phyloP scores from a whole-genome alignment of 2,888 invertebrate species.

The Dasypogon diadema region DNA sequence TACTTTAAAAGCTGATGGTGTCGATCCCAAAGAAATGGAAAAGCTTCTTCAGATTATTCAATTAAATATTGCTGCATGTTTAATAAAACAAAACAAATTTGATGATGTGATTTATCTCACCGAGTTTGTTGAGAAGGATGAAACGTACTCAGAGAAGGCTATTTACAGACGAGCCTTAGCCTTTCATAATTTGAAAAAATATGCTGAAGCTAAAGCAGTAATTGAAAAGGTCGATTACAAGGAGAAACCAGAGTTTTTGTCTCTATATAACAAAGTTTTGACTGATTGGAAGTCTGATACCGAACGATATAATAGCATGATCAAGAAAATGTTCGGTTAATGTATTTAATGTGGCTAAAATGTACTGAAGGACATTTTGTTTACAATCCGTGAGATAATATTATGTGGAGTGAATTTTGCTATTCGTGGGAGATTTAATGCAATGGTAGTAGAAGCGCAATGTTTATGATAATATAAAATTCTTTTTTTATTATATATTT shows the following conservation, averaged over 20 bases:
- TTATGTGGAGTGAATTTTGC: no score
- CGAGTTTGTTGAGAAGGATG: conserved; percentile 66
- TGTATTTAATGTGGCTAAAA: neutral
- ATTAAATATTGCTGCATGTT: conserved; percentile 87
- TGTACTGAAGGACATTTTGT: neutral
- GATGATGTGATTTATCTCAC: conserved; percentile 76
- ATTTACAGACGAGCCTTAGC: conserved; percentile 70
- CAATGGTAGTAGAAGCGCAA: conserved; percentile 4
- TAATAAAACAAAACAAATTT: conserved; percentile 77
- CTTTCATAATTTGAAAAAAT: conserved; percentile 72
- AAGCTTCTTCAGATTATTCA: conserved; percentile 77
- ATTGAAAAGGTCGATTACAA: conserved; percentile 72
- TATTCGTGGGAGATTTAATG: conserved; percentile 13
- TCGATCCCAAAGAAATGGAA: conserved; percentile 69
- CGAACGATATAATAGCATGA: conserved; percentile 70
- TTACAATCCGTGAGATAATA: no score
- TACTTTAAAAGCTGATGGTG: conserved; percentile 65
- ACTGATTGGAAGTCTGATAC: conserved; percentile 73
- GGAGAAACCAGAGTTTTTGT: conserved; percentile 76
- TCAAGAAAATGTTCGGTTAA: conserved; percentile 70
- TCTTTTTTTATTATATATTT: neutral
- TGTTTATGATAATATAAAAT: neutral
- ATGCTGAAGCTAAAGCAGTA: conserved; percentile 75
- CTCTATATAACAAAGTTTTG: conserved; percentile 72
- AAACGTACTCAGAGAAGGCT: conserved; percentile 68